phyloP scores from a whole-genome alignment of 64 coral and sea anemone species.

The Actinia tenebrosa region DNA sequence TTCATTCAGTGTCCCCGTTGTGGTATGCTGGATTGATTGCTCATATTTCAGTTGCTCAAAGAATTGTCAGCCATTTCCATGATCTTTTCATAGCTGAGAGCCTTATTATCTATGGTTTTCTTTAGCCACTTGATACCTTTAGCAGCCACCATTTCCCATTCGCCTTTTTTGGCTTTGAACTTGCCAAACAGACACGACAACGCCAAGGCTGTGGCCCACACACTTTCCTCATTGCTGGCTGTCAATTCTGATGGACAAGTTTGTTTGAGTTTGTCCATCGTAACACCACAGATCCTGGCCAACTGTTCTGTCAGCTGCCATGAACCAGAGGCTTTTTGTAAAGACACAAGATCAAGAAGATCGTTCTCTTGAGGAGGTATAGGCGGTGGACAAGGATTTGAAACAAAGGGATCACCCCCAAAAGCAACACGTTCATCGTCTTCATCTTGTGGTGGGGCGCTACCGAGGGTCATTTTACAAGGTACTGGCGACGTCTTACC shows the following conservation, averaged over 20 bases:
- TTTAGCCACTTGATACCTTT: constrained; percentile 54
- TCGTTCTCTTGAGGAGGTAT: neutral
- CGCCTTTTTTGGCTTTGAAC: constrained; percentile 40
- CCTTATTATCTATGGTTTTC: constrained; percentile 2
- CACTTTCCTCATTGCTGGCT: neutral
- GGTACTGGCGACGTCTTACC: too few species aligned
- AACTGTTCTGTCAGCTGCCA: constrained; percentile 55
- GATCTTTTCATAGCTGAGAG: neutral
- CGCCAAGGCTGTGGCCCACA: constrained; percentile 76
- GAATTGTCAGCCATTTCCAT: constrained; percentile 25
- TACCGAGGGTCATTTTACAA: too few species aligned
- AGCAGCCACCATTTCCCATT: constrained; percentile 57
- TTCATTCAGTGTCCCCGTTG: too few species aligned
- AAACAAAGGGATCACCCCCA: too few species aligned
- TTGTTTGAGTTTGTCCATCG: constrained; percentile 16
- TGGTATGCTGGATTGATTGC: too few species aligned
- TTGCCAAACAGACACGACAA: constrained; percentile 45
- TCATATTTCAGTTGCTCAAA: neutral
- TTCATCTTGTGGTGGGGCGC: too few species aligned
- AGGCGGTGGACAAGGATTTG: too few species aligned
- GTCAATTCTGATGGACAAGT: constrained; percentile 28
- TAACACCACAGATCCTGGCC: constrained; percentile 4
- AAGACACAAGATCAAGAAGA: constrained; percentile 8
- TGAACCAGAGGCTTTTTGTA: constrained; percentile 63
- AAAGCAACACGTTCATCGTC: too few species aligned